Evolutionary conservation across 2,113 vertebrate species (phyloP).

Genomic region (Saimiri boliviensis): DNA sequence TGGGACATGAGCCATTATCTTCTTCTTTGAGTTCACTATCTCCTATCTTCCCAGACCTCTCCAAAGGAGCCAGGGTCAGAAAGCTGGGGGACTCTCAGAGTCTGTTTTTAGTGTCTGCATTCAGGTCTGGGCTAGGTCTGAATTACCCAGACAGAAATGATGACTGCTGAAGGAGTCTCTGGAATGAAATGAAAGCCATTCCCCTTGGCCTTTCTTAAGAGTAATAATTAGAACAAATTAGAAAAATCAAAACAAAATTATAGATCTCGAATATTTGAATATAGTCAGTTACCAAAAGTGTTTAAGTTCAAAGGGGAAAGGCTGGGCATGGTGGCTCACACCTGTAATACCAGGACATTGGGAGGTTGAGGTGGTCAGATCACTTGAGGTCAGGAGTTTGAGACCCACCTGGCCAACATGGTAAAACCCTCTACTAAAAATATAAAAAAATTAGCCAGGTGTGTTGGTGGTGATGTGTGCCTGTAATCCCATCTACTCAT

Average conservation of each 20-base stretch:
- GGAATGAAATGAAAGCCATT: neutral
- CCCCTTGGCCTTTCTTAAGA: neutral
- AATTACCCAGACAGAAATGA: neutral
- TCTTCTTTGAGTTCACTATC: neutral
- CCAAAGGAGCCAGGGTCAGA: neutral
- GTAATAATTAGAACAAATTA: neutral
- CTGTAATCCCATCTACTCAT: no score
- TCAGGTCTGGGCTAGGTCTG: neutral
- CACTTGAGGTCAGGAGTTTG: no score
- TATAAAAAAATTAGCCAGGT: no score
- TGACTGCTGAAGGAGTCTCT: neutral
- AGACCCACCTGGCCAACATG: no score
- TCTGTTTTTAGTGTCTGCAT: neutral
- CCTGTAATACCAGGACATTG: no score
- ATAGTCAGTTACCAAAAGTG: neutral
- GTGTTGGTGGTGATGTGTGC: no score
- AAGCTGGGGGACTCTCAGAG: neutral
- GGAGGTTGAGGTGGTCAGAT: no score
- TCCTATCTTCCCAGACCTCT: neutral
- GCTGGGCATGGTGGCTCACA: no score
- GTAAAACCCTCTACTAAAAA: no score
- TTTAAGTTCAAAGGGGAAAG: constrained; percentile 11
- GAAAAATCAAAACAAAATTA: constrained; percentile 26
- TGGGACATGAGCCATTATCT: neutral
- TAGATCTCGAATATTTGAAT: neutral